These are phyloP conservation scores for Andrena trimmerana DNA, from an alignment of 2,888 invertebrate species.

Conservation along the genomic window DNA sequence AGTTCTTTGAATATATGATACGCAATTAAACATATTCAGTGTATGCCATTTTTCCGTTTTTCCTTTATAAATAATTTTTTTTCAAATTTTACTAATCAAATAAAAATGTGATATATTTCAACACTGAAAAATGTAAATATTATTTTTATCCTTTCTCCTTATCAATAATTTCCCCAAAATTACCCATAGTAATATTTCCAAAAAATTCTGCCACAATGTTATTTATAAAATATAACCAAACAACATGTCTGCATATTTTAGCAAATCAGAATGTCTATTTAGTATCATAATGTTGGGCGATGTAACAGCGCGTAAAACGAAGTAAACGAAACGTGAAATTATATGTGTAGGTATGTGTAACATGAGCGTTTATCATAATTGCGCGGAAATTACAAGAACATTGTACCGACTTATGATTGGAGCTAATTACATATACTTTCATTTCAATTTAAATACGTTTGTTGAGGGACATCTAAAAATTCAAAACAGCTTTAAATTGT, in stretches of 20 bases:
- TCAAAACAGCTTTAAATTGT: neutral
- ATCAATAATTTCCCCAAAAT: neutral
- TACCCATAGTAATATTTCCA: neutral
- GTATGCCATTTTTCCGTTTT: no score
- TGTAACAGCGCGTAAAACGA: neutral
- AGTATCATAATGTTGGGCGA: neutral
- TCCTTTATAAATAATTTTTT: no score
- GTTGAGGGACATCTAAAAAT: neutral
- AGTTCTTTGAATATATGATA: no score
- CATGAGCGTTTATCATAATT: neutral
- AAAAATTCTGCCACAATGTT: neutral
- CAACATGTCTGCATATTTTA: neutral
- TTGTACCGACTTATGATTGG: neutral
- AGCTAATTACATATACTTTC: neutral
- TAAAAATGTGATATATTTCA: no score
- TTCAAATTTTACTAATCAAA: no score
- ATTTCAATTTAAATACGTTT: neutral
- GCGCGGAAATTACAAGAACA: neutral
- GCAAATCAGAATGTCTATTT: neutral
- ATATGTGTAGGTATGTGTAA: neutral
- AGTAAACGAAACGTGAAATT: conserved; percentile 9
- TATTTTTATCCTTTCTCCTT: no score
- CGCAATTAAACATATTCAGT: no score
- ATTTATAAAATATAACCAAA: neutral
- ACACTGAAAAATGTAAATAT: no score